Evolutionary conservation across 1,140 invertebrate genomes (phyloP).

Genomic region (Drosophila willistoni): DNA sequence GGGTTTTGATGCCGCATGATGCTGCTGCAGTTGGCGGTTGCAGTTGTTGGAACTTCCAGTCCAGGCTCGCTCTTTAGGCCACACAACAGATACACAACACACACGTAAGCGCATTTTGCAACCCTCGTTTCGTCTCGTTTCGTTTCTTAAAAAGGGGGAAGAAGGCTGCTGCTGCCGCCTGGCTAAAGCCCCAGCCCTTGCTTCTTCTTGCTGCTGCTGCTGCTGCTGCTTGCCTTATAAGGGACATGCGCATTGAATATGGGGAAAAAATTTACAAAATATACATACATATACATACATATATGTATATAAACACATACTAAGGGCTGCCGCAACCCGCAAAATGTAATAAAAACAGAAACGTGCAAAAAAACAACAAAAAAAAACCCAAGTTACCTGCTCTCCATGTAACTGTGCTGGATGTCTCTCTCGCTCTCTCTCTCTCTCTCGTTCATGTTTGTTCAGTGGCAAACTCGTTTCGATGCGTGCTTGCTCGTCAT

Average conservation of each 20-base stretch:
- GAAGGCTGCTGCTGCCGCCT: slow-evolving; percentile 1
- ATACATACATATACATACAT: slow-evolving; percentile 1
- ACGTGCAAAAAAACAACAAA: slow-evolving; percentile 59
- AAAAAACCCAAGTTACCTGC: slow-evolving; percentile 41
- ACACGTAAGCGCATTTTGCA: slow-evolving; percentile 62
- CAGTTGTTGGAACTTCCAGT: slow-evolving; percentile 24
- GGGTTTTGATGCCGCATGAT: slow-evolving; percentile 15
- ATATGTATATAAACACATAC: slow-evolving; percentile 8
- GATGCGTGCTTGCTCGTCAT: slow-evolving; percentile 10
- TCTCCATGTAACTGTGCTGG: slow-evolving; percentile 43
- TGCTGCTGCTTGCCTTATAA: slow-evolving; percentile 47
- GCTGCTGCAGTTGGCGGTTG: slow-evolving; percentile 8
- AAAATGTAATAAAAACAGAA: slow-evolving; percentile 78
- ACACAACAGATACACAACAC: slow-evolving; percentile 30
- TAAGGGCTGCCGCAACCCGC: slow-evolving; percentile 57
- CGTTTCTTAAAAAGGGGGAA: slow-evolving; percentile 36
- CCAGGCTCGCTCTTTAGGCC: slow-evolving; percentile 23
- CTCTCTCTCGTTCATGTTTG: slow-evolving; percentile 13
- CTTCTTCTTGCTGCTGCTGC: background rate
- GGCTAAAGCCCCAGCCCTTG: slow-evolving; percentile 56
- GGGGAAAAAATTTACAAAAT: slow-evolving; percentile 21
- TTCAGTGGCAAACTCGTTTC: slow-evolving; percentile 48
- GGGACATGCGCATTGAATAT: slow-evolving; percentile 35
- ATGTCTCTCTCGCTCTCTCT: slow-evolving; percentile 33
- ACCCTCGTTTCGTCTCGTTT: slow-evolving; percentile 50